Conservation (phyloP, 2,888 invertebrate genomes). For the Pammene aurita region DNA sequence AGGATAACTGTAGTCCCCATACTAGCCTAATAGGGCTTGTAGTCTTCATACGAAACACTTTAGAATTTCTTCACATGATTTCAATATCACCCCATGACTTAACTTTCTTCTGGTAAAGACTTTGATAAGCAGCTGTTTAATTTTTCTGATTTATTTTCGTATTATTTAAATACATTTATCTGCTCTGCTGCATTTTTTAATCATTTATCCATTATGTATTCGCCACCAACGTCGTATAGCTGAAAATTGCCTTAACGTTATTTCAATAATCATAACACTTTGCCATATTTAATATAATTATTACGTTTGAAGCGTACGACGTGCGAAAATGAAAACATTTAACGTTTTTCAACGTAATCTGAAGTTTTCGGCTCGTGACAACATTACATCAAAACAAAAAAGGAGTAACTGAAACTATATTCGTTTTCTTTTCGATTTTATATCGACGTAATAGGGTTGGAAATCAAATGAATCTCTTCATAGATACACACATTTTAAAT, state of each 20-base stretch:
- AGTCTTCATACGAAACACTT: no score
- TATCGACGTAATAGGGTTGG: neutral
- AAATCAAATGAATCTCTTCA: neutral
- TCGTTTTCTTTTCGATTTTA: neutral
- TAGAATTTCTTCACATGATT: no score
- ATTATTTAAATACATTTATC: no score
- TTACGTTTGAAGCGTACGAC: conserved; percentile 1
- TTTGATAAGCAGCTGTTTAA: no score
- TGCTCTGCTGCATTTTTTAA: no score
- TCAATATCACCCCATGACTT: no score
- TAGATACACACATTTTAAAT: neutral
- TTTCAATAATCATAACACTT: neutral
- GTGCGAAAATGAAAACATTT: conserved; percentile 15
- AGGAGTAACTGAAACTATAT: neutral
- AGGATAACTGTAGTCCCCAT: no score
- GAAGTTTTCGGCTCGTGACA: conserved; percentile 3
- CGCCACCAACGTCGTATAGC: neutral
- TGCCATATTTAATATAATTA: conserved; percentile 9
- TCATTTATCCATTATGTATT: neutral
- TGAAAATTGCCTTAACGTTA: neutral
- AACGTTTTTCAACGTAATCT: neutral
- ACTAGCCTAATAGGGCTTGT: no score
- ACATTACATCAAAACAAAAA: neutral
- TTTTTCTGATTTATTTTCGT: no score
- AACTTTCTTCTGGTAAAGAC: no score